These are phyloP conservation scores for Parotocinclus haroldoi DNA, from an alignment of 2,797 vertebrate species.

Conservation along the genomic window DNA sequence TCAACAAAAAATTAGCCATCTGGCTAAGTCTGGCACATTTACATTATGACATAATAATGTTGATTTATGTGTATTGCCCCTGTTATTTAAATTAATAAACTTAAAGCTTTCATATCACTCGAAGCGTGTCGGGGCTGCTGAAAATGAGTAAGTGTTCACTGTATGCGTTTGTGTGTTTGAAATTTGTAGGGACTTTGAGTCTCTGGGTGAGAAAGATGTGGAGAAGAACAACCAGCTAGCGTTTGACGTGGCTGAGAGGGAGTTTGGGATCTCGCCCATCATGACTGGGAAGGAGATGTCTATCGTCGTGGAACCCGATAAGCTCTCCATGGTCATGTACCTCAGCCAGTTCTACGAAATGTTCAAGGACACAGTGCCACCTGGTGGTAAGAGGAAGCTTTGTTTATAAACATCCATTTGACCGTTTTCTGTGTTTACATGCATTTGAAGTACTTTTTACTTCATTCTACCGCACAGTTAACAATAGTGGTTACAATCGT, in stretches of 20 bases:
- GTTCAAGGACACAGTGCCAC: conserved; percentile 93
- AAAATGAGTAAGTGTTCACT: no score
- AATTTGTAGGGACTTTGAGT: conserved; percentile 84
- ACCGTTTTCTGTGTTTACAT: no score
- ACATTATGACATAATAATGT: no score
- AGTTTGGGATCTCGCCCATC: conserved; percentile 95
- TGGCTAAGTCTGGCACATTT: no score
- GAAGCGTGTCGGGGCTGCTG: no score
- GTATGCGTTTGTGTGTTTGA: background rate
- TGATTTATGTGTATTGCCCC: no score
- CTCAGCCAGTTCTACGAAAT: conserved; percentile 99
- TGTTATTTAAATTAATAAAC: no score
- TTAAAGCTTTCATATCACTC: no score
- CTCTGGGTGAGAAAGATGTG: conserved; percentile 85
- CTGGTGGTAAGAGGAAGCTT: conserved; percentile 78
- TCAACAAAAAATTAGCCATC: no score
- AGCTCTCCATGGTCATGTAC: conserved; percentile 98
- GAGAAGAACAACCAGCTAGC: conserved; percentile 94
- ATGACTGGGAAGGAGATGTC: conserved; percentile 99
- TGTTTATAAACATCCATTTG: background rate
- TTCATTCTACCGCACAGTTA: no score
- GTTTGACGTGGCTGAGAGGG: conserved; percentile 91
- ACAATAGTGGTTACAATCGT: no score
- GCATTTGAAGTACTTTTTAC: no score
- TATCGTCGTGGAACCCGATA: conserved; percentile 91